Evolutionary conservation across 1,140 invertebrate genomes (phyloP).

Genomic region (Rhyacophila brunnea): DNA sequence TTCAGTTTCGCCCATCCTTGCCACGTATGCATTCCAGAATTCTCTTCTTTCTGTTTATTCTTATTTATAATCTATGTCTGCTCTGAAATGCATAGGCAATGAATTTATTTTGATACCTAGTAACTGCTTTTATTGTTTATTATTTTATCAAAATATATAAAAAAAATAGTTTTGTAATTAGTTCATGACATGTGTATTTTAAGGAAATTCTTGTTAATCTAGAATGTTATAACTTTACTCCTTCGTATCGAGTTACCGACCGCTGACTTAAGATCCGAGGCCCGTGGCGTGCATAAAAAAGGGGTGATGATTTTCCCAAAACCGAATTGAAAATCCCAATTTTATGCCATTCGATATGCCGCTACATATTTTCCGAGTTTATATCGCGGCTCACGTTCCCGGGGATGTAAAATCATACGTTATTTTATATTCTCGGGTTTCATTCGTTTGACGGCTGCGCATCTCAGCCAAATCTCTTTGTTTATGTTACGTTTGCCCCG

Average conservation of each 20-base stretch:
- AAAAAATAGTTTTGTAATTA: too few relatives aligned
- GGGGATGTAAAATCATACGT: constrained; percentile 27
- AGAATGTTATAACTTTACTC: background rate
- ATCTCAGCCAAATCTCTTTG: constrained; percentile 31
- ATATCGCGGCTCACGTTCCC: constrained; percentile 28
- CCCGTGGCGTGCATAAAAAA: constrained; percentile 27
- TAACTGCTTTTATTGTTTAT: too few relatives aligned
- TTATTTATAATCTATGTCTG: too few relatives aligned
- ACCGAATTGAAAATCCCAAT: constrained; percentile 37
- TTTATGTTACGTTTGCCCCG: constrained; percentile 34
- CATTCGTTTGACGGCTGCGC: constrained; percentile 19
- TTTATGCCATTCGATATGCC: constrained; percentile 36
- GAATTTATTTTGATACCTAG: too few relatives aligned
- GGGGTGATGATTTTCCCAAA: constrained; percentile 36
- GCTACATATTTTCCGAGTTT: constrained; percentile 36
- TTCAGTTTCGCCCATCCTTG: too few relatives aligned
- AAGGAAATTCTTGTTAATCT: too few relatives aligned
- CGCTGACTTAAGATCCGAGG: background rate
- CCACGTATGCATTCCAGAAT: too few relatives aligned
- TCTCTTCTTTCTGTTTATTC: too few relatives aligned
- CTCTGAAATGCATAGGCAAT: too few relatives aligned
- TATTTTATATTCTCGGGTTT: constrained; percentile 31
- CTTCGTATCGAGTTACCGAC: background rate
- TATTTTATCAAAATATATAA: too few relatives aligned
- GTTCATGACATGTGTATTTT: too few relatives aligned